Base-by-base conservation (phyloP, 2,888 invertebrate genomes). In the Harpagoxenus sublaevis region DNA sequence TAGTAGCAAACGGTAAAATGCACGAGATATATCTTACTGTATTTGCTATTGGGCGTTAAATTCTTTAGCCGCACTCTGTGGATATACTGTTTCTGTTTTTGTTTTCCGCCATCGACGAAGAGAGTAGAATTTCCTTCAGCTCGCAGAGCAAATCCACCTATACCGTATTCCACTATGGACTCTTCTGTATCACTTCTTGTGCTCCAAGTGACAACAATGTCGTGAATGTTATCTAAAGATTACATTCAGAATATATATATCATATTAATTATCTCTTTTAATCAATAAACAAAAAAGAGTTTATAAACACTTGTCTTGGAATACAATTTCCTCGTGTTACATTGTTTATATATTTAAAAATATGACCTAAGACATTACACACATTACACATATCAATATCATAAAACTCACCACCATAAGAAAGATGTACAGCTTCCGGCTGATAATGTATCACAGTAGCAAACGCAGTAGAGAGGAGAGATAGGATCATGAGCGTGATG, bases 131-230 rank as follows among this genome's bases (percentile, higher is more conserved):
- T 93, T 6, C 98, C 98, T 15, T 85, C 88, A 0, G 96, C 96
- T 74, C 94, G 95, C 63, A 96, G 93, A 86, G 96, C 94, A 92
- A 97, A 95, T n/a, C 96, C 96, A 5, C 95, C 95, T 86, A 96
- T 96, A 1, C 98, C 98, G 94, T 97, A 98, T 94, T 97, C 97
- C 39, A 98, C 98, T 48, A 97, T 92, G 0, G 98, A 97, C 84
- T 96, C 95, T 18, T 95, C 91, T 0, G 98, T 97, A 89, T 97
- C 95, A 93, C 97, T 96, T 93, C 96, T 96, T 12, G 98, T 98
- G 2, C 97, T 97, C 98, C 98, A 98, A 88, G 98, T 98, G 48
- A 98, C 97, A 45, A 97, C 96, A 88, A 98, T 97, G 92, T 97
- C 97, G 88, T 96, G 96, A 73, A 96, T 95, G 92, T 96, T 96